Conservation (phyloP, 1,140 invertebrate species). For the Meloidogyne exigua region DNA sequence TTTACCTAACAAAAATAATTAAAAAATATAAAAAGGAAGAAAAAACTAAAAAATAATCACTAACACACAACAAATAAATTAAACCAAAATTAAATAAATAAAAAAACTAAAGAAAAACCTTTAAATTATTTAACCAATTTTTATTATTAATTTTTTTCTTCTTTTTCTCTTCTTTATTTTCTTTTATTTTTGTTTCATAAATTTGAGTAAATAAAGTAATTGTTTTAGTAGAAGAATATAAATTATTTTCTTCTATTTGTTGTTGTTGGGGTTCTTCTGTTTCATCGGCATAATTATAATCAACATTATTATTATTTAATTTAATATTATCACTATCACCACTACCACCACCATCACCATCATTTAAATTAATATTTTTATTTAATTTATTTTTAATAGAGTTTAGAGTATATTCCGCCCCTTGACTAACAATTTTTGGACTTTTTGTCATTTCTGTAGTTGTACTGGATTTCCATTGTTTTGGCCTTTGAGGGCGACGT, state of each 20-base stretch:
- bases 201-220: background rate
- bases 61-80: background rate
- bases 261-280: background rate
- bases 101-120: slow-evolving; percentile 8
- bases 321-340: background rate
- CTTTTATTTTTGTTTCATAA: background rate
- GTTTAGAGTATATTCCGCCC: background rate
- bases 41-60: background rate
- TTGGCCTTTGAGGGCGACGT: slow-evolving; percentile 28
- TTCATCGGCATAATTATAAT: background rate
- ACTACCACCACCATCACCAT: background rate
- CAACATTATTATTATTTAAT: background rate
- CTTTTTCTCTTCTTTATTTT: background rate
- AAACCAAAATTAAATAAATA: background rate
- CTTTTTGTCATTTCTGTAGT: slow-evolving; percentile 13
- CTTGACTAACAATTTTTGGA: background rate
- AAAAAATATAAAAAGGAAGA: background rate
- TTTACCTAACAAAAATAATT: background rate
- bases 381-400: background rate
- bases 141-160: background rate
- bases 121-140: background rate
- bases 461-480: slow-evolving; percentile 9
- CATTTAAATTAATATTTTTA: background rate
- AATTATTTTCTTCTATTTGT: background rate
- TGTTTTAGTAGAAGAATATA: background rate